These are phyloP conservation scores for Chelmon rostratus DNA, from an alignment of 2,797 vertebrate genomes.

Conservation along the genomic window DNA sequence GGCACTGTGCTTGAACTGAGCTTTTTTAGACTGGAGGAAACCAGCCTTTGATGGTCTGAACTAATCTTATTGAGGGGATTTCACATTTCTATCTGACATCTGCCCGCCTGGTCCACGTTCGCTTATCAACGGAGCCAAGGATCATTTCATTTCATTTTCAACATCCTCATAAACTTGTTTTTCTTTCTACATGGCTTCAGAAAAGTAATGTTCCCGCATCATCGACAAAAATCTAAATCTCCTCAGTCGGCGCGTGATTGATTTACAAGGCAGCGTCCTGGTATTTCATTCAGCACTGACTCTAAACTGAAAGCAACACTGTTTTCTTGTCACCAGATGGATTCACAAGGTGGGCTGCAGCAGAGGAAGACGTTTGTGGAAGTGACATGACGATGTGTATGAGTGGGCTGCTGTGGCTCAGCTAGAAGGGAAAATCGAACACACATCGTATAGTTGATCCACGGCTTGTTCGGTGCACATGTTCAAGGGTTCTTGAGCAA, in stretches of 20 bases:
- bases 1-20: conserved; percentile 35
- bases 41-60: conserved; percentile 61
- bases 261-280: conserved; percentile 4
- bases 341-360: background rate
- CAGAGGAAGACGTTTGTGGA: background rate
- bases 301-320: background rate
- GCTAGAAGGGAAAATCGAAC: background rate
- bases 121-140: conserved; percentile 3
- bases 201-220: conserved; percentile 1
- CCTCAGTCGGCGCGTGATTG: background rate
- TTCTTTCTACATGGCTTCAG: background rate
- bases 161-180: conserved; percentile 32
- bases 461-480: background rate
- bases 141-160: conserved; percentile 40
- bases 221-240: conserved; percentile 7
- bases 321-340: background rate
- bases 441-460: background rate
- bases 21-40: conserved; percentile 30
- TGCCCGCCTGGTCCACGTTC: conserved; percentile 21
- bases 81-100: conserved; percentile 46
- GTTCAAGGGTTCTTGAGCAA: background rate
- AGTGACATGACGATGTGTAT: background rate
- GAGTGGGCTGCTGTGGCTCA: background rate
- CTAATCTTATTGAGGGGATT: conserved; percentile 59
- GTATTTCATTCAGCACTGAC: background rate